Base-by-base conservation (phyloP, 2,113 vertebrate genomes). In the Ophthalmolycus amberensis region DNA sequence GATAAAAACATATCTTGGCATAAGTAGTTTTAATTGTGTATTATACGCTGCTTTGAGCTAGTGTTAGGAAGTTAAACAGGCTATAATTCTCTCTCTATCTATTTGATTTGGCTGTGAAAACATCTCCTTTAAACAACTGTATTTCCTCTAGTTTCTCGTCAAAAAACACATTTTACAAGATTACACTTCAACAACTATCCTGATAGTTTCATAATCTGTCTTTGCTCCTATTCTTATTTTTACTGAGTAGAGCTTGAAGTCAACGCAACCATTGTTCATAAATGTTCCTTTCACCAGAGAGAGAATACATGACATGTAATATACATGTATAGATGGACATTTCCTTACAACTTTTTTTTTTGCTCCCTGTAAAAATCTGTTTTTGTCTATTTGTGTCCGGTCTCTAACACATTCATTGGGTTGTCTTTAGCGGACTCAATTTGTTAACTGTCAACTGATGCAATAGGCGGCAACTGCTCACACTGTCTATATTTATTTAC, bases 391-490 rank as follows among this genome's bases (percentile, higher is more conserved):
- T 77, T 82, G 76, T 42, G 62, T 86, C 79, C 63, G 66, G 64
- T 64, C 64, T 72, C 63, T 6, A 60, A 73, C 56, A 76, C 58
- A 71, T 79, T 84, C 40, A 90, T 80, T 89, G 77, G 68, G 16
- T 78, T 67, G 77, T 82, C 68, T 78, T 81, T 79, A 89, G 82
- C 75, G 75, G 88, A 88, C 82, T 80, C 84, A 67, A 89, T 91
- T 75, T 87, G 78, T 84, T 83, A 83, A 87, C 85, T 86, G 88
- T 87, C 74, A 82, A 76, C 83, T 93, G 92, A 93, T 91, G 92
- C 89, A 92, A 92, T 81, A 68, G 46, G 63, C 88, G 70, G 91
- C 76, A 93, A 93, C 67, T 75, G 76, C 83, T 82, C 67, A 50
- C 27, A 58, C 66, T 64, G 76, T 85, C 71, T 88, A 56, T 74